A percentile compares a stretch with the other conserved stretches of the same genome.
phyloP scores from a whole-genome alignment of 2,113 vertebrate species.

The Panthera uncia region DNA sequence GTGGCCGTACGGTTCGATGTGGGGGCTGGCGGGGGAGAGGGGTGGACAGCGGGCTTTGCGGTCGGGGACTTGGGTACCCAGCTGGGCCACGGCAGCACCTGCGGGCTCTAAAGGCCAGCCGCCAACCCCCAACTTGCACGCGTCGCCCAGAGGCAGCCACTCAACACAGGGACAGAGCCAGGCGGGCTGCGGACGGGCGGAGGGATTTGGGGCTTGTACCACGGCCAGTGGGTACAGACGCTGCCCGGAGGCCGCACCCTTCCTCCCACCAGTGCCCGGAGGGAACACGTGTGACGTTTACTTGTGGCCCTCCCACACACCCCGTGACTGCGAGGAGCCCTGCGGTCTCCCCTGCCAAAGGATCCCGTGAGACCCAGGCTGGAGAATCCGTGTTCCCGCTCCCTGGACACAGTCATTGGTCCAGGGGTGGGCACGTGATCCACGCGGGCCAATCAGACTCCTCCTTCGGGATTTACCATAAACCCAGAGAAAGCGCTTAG shows the following conservation, averaged over 20 bases:
- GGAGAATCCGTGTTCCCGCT: background rate
- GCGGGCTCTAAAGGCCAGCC: background rate
- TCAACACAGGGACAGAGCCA: background rate
- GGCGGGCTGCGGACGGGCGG: background rate
- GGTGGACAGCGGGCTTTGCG: background rate
- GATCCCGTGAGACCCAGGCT: background rate
- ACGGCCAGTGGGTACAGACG: background rate
- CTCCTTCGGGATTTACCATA: background rate
- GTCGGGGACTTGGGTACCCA: background rate
- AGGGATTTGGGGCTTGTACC: too few species aligned
- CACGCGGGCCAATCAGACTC: background rate
- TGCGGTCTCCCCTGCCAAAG: background rate
- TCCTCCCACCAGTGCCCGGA: background rate
- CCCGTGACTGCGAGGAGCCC: background rate
- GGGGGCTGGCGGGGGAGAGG: background rate
- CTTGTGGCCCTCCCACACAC: fast-evolving
- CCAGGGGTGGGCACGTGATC: background rate
- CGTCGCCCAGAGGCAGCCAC: background rate
- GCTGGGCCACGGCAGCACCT: background rate
- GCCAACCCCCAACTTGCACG: background rate
- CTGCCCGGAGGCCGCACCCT: background rate
- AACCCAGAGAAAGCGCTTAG: background rate
- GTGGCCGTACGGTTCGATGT: fast-evolving
- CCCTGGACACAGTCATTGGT: background rate
- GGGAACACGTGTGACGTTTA: background rate